Percentiles rank a stretch among this genome's conserved stretches.
These are phyloP conservation scores for Austrolebias charrua DNA, from an alignment of 2,797 vertebrate species.

Conservation along the genomic window DNA sequence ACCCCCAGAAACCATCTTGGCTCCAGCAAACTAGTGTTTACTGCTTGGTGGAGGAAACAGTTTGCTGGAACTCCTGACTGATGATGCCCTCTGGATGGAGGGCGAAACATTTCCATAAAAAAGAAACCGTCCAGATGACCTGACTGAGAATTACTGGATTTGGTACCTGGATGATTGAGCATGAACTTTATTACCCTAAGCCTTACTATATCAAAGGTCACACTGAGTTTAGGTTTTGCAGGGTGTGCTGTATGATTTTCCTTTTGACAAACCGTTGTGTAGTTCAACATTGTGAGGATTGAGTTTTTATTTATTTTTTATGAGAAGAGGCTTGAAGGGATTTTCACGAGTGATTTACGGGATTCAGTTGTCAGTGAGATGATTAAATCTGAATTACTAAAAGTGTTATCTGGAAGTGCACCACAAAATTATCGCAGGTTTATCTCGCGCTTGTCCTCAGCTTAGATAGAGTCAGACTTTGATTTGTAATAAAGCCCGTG, in stretches of 20 bases:
- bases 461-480: conserved; percentile 49
- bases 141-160: too few relatives aligned
- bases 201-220: conserved; percentile 29
- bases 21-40: too few relatives aligned
- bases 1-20: too few relatives aligned
- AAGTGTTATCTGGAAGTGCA: conserved; percentile 4
- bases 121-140: too few relatives aligned
- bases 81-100: too few relatives aligned
- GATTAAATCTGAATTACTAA: conserved; percentile 12
- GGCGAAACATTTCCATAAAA: too few relatives aligned
- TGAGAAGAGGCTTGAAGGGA: background rate
- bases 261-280: background rate
- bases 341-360: conserved; percentile 12
- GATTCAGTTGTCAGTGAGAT: conserved; percentile 20
- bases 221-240: conserved; percentile 1
- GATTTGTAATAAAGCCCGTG: conserved; percentile 47
- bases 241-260: background rate
- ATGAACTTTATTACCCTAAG: too few relatives aligned
- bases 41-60: too few relatives aligned
- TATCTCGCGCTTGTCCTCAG: conserved; percentile 43
- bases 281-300: conserved; percentile 9
- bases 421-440: conserved; percentile 33
- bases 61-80: too few relatives aligned
- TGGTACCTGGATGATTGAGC: too few relatives aligned
- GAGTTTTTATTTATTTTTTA: background rate